Base-by-base conservation (phyloP, 2,888 invertebrate genomes). In the Leptarthrus brevirostris region DNA sequence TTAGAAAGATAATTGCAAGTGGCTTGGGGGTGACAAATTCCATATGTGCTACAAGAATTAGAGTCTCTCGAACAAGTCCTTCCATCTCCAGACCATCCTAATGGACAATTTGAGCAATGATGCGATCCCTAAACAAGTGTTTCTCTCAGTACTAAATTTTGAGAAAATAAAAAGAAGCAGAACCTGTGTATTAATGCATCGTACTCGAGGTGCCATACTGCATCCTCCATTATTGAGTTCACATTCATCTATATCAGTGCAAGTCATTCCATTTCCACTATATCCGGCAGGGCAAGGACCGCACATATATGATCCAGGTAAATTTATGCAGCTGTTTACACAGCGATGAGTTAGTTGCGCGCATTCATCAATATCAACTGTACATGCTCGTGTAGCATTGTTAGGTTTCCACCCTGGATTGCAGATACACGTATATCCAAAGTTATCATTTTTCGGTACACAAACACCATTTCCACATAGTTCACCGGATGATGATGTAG, bases 231-330 rank as follows among this genome's bases (percentile, higher is more conserved):
- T 93, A 78, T 92, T 89, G 2, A 86, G 83, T 18, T 87, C 84
- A 82, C 98, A 98, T 86, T 98, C 98, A 81, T 98, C 90, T 40
- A 97, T 89, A 82, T 98, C 98, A 1, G 86, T 85, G 80, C 98
- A 98, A 40, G 88, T 88, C 80, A 90, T 91, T 0, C 97, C 97
- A 84, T 95, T 94, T 20, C 97, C 97, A 75, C 91, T 89, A 80
- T 92, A 97, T 8, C 97, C 95, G 78, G 85, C 79, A 0, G 98
- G 98, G 84, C 98, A 98, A 20, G 88, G 86, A 1, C 93, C 96
- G 82, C 98, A 98, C 76, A 87, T 87, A 84, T 95, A 98, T 3
- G 93, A 89, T 1, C 98, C 98, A 0, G 94, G 96, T 0, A 92
- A 86, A 83, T 98, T 98, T 74, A 95, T 89, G 82, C 98, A 98